Evolutionary conservation across 2,888 invertebrate species (phyloP).

Genomic region (Nineta flava): DNA sequence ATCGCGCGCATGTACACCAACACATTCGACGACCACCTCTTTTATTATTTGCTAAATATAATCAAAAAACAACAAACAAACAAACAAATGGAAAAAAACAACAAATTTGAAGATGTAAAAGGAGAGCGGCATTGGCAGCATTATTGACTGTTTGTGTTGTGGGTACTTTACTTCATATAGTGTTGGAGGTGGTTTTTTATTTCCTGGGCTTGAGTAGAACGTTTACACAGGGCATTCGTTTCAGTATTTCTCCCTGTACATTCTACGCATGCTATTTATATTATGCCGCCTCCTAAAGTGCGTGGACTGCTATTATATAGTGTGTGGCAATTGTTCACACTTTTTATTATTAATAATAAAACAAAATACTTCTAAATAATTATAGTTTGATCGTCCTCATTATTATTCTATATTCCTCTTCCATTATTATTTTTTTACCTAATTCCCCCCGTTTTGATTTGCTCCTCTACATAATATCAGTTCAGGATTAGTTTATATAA

Average conservation of each 20-base stretch:
- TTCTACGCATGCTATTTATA: background rate
- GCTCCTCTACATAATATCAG: background rate
- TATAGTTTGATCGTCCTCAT: background rate
- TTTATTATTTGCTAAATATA: slow-evolving; percentile 5
- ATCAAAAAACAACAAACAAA: background rate
- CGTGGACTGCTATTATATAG: slow-evolving; percentile 4
- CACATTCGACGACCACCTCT: slow-evolving; percentile 3
- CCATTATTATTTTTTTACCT: background rate
- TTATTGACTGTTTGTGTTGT: slow-evolving; percentile 8
- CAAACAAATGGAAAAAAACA: background rate
- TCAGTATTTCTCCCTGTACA: slow-evolving; percentile 1
- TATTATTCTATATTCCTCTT: background rate
- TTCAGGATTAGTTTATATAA: background rate
- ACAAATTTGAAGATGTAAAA: background rate
- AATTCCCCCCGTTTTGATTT: background rate
- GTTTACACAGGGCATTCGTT: background rate
- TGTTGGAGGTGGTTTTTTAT: background rate
- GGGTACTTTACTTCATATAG: slow-evolving; percentile 1
- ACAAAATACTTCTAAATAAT: slow-evolving; percentile 1
- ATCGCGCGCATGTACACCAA: slow-evolving; percentile 1
- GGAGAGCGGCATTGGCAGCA: background rate
- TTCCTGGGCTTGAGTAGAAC: background rate
- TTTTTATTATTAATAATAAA: slow-evolving; percentile 3
- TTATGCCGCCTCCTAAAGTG: slow-evolving; percentile 1
- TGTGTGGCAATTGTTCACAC: slow-evolving; percentile 2